phyloP scores from a whole-genome alignment of 1,140 invertebrate genomes.

The Sipha flava region DNA sequence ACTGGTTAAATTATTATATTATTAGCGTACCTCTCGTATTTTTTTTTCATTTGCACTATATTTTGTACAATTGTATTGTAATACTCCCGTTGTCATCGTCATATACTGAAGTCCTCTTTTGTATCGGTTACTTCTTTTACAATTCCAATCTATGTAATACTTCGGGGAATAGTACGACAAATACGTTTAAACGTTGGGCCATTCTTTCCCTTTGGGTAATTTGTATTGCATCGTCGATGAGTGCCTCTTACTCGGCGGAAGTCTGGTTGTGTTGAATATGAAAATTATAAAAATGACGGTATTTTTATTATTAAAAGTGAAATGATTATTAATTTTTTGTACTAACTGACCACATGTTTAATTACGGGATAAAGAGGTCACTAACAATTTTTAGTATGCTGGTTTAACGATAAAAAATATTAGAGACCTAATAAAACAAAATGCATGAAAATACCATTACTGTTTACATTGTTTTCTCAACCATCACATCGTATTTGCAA shows the following conservation, averaged over 20 bases:
- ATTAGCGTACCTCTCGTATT: not conserved
- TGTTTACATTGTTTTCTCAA: not conserved
- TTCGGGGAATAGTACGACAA: not conserved
- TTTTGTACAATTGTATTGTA: not conserved
- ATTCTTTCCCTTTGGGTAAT: not conserved
- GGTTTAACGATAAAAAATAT: not conserved
- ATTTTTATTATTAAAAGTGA: not conserved
- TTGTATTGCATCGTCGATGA: not conserved
- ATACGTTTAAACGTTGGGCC: not conserved
- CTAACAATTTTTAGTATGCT: not conserved
- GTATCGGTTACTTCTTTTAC: too few species aligned
- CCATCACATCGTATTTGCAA: not conserved
- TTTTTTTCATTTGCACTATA: not conserved
- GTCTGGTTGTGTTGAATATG: not conserved
- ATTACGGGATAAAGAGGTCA: not conserved
- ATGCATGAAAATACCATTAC: not conserved
- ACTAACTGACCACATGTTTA: not conserved
- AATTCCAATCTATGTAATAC: too few species aligned
- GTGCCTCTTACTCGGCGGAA: not conserved
- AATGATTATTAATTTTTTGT: not conserved
- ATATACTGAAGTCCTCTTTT: not conserved
- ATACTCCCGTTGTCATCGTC: not conserved
- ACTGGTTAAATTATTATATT: slow-evolving; percentile 24
- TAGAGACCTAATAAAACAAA: not conserved
- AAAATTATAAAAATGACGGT: not conserved